Percentiles rank a stretch among this genome's conserved stretches.
phyloP scores from a whole-genome alignment of 2,888 invertebrate species.

The Drosophila nigricruria region DNA sequence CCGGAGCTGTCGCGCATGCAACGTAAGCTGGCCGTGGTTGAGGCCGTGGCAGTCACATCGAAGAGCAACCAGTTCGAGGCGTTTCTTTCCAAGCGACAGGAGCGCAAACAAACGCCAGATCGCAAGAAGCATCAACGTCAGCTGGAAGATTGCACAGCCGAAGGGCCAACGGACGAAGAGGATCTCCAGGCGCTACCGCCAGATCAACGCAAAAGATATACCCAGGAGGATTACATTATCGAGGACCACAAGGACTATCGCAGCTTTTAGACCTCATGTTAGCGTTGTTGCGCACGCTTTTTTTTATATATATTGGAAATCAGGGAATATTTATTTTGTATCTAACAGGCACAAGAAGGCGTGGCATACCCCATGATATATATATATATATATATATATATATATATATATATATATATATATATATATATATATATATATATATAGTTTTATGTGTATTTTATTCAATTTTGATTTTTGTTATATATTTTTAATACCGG shows the following conservation, averaged over 20 bases:
- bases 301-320: no score
- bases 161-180: constrained; percentile 15
- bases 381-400: no score
- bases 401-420: no score
- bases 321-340: no score
- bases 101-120: constrained; percentile 64
- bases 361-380: no score
- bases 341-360: no score
- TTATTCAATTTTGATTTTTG: no score
- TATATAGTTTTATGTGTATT: no score
- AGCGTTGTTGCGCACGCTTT: neutral
- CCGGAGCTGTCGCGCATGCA: constrained; percentile 7
- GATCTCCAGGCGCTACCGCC: constrained; percentile 33
- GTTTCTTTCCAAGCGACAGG: constrained; percentile 66
- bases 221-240: constrained; percentile 73
- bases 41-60: constrained; percentile 34
- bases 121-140: constrained; percentile 64
- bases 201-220: constrained; percentile 46
- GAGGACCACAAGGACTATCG: constrained; percentile 53
- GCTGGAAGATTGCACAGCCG: constrained; percentile 13
- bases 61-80: constrained; percentile 56
- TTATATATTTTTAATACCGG: no score
- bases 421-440: no score
- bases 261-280: neutral
- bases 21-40: constrained; percentile 41